phyloP scores from a whole-genome alignment of 2,797 vertebrate genomes.

The Lepilemur septentrionalis region DNA sequence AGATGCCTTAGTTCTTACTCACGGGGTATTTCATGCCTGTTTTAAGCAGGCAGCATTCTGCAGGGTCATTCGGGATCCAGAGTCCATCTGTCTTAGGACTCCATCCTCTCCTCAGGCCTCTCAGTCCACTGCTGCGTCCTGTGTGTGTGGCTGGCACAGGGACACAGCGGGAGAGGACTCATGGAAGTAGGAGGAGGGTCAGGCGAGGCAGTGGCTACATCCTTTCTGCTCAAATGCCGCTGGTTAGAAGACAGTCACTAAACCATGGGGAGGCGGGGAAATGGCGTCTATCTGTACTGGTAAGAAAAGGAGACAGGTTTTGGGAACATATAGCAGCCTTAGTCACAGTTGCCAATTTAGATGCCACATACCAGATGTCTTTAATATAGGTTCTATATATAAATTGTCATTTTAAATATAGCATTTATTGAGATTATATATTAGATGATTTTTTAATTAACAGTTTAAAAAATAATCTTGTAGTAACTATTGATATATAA shows the following conservation, averaged over 20 bases:
- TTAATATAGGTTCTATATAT: not conserved
- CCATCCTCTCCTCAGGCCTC: not conserved
- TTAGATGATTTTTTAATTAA: not conserved
- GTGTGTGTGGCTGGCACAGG: not conserved
- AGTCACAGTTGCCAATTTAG: not conserved
- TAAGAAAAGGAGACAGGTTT: not conserved
- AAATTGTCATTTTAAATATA: not conserved
- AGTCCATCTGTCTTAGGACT: not conserved
- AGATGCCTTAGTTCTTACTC: not conserved
- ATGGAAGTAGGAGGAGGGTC: not conserved
- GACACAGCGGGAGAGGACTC: accelerated
- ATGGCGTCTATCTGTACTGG: not conserved
- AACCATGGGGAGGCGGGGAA: not conserved
- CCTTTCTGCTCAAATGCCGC: not conserved
- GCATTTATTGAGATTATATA: not conserved
- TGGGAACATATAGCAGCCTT: not conserved
- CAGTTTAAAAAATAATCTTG: constrained; percentile 10
- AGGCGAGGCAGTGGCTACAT: not conserved
- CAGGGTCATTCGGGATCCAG: not conserved
- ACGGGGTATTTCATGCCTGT: not conserved
- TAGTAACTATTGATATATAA: not conserved
- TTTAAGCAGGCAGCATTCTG: not conserved
- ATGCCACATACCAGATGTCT: not conserved
- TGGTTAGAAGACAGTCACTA: not conserved
- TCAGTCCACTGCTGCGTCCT: not conserved